phyloP scores from a whole-genome alignment of 2,888 invertebrate genomes.

The Clistopyga incitator region DNA sequence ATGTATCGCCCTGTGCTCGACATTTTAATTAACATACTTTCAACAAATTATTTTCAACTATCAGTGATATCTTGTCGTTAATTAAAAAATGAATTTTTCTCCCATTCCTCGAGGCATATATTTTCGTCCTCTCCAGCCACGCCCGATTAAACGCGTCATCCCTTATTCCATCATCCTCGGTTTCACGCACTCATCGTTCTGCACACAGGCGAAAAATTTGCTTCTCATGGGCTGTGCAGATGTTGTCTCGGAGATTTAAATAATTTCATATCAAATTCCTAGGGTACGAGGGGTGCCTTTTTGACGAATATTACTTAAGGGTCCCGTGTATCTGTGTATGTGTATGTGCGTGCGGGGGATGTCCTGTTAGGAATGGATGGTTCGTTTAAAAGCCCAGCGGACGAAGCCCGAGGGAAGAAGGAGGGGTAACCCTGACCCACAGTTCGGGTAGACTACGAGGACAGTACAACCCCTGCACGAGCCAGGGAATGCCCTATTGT shows the following conservation, averaged over 20 bases:
- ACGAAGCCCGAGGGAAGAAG: constrained; percentile 64
- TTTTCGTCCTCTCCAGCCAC: too few relatives aligned
- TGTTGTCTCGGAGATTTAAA: constrained; percentile 73
- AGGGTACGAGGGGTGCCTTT: constrained; percentile 43
- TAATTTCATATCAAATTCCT: constrained; percentile 76
- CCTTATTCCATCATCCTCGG: constrained; percentile 35
- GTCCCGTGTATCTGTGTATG: not conserved
- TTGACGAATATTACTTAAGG: constrained; percentile 49
- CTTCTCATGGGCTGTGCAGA: constrained; percentile 40
- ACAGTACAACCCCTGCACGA: constrained; percentile 65
- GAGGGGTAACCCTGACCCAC: constrained; percentile 81
- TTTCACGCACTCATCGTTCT: constrained; percentile 6
- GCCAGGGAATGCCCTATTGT: constrained; percentile 76
- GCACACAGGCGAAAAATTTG: not conserved
- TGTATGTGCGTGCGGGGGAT: not conserved
- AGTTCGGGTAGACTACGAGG: constrained; percentile 64
- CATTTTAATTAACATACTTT: too few relatives aligned
- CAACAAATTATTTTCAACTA: too few relatives aligned
- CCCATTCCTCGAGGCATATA: constrained; percentile 70
- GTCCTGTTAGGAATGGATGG: constrained; percentile 26
- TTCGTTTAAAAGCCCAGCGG: constrained; percentile 67
- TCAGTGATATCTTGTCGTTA: not conserved
- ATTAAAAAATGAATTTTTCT: not conserved
- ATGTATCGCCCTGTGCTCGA: too few relatives aligned
- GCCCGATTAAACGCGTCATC: constrained; percentile 72